A percentile compares a stretch with the other conserved stretches of the same genome.
Evolutionary conservation across 2,797 vertebrate genomes (phyloP).

Genomic region (Australoheros facetus): DNA sequence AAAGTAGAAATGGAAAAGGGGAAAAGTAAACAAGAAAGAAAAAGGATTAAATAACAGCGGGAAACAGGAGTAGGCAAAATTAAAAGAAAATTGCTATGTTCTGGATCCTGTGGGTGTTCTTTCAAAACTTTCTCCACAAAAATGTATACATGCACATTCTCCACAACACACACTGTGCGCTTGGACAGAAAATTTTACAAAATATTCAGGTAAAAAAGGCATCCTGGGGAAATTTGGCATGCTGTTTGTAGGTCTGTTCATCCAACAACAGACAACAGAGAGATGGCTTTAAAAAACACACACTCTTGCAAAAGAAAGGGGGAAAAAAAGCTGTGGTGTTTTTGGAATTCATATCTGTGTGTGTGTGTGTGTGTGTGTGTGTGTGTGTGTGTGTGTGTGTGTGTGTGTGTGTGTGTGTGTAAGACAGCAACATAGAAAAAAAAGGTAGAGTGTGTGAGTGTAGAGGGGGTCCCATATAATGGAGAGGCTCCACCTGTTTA

Average conservation of each 20-base stretch:
- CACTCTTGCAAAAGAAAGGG: background rate
- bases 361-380: slow-evolving; percentile 20
- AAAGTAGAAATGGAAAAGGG: background rate
- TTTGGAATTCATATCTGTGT: slow-evolving; percentile 32
- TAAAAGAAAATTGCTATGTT: background rate
- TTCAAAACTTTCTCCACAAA: slow-evolving; percentile 4
- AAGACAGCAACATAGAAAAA: slow-evolving; percentile 45
- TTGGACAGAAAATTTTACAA: slow-evolving; percentile 39
- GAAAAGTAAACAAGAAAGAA: background rate
- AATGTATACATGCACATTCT: background rate
- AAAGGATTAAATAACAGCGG: background rate
- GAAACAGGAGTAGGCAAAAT: slow-evolving; percentile 7
- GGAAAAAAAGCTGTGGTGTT: background rate
- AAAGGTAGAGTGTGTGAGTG: slow-evolving; percentile 49
- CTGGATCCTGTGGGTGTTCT: slow-evolving; percentile 5
- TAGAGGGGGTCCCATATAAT: slow-evolving; percentile 79
- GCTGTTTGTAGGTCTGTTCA: slow-evolving; percentile 43
- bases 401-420: slow-evolving; percentile 26
- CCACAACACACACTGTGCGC: background rate
- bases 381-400: slow-evolving; percentile 12
- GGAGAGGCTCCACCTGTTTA: slow-evolving; percentile 91
- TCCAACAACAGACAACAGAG: slow-evolving; percentile 60
- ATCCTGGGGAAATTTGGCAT: slow-evolving; percentile 27
- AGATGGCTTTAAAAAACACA: slow-evolving; percentile 26
- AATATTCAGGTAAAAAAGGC: slow-evolving; percentile 33